Evolutionary conservation across 2,797 vertebrate genomes (phyloP), one percentile per base, ranked within the genome.

Genomic region (Chiroxiphia lanceolata): DNA sequence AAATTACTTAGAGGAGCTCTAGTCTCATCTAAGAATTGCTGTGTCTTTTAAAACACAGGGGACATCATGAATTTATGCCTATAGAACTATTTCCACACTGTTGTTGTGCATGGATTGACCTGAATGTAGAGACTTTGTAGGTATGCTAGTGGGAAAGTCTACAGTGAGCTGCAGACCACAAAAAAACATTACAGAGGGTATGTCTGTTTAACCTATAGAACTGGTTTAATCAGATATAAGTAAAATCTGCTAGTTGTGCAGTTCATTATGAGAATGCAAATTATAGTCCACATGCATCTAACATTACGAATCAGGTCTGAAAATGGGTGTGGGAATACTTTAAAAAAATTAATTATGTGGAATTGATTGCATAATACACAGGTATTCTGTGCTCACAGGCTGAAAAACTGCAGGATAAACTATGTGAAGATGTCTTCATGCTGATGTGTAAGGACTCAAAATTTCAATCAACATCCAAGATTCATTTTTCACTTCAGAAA

Each of bases 251-350:
- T 96, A 93, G 93, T 44, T 95, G 76, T 72, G 78, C 88, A 91
- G 88, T 91, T 94, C 42, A 8, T 61, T 91, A 76, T 63, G 56
- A 74, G 63, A 96, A 94, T 78, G 83, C 72, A 85, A 94, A 96
- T 94, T 79, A 87, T 7, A 94, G 38, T 81, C 57, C 67, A 59
- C n/a, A 86, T 83, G 82, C 79, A 93, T 83, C 84, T 95, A 59
- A 83, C 50, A 20, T 86, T 91, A 91, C 47, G 63, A 94, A 84
- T 88, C 79, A 65, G 69, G 42, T 75, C 63, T 94, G 85, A 77
- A 96, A 96, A 93, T 53, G 83, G 86, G 95, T 57, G 91, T 96
- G 96, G 87, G 83, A 96, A 90, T 74, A 77, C 42, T 80, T 84
- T 4, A 68, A 91, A 89, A 74, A 93, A 94, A 83, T 64, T 84